Conservation (phyloP, 2,113 vertebrate genomes). For the cat (Felis catus) region DNA sequence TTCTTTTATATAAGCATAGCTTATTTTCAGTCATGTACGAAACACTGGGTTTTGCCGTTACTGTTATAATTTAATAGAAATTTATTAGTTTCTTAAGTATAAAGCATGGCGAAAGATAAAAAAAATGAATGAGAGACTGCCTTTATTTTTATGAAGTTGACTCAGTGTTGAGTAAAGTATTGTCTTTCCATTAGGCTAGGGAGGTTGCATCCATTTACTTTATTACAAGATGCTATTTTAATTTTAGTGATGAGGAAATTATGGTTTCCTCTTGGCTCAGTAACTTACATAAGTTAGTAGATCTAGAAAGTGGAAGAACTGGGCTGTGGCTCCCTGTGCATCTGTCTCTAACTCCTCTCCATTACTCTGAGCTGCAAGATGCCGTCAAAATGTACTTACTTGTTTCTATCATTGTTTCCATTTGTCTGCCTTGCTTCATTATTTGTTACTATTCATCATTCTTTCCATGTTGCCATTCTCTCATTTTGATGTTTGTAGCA, state of each 20-base stretch:
- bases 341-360: not conserved
- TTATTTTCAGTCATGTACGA: conserved; percentile 26
- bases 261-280: not conserved
- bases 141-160: not conserved
- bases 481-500: conserved; percentile 12
- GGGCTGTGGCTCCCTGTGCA: not conserved
- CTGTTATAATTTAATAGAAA: not conserved
- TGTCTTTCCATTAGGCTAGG: not conserved
- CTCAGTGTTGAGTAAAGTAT: not conserved
- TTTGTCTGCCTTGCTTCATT: not conserved
- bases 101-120: not conserved
- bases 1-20: not conserved
- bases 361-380: not conserved
- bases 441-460: not conserved
- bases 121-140: conserved; percentile 2
- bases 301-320: not conserved
- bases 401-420: not conserved
- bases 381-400: not conserved
- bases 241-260: not conserved
- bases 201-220: not conserved
- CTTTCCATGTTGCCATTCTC: not conserved
- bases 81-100: conserved; percentile 11
- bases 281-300: not conserved
- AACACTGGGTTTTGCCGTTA: not conserved
- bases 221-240: not conserved